Evolutionary conservation across 1,140 invertebrate species (phyloP), one percentile per base, ranked within the genome.

Genomic region (Mesaphorura yosii): DNA sequence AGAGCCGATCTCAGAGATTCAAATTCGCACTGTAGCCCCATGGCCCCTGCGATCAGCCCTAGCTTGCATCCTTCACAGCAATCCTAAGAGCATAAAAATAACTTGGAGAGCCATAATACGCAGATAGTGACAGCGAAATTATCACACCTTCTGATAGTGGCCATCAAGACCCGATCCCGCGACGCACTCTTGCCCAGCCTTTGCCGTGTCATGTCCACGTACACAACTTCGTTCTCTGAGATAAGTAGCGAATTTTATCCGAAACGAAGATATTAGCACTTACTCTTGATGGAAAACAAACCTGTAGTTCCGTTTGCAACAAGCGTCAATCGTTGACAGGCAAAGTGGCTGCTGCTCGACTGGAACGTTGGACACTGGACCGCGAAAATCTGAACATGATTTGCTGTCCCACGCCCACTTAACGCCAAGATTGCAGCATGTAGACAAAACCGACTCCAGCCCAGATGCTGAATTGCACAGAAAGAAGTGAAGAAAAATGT

Each of bases 11-110:
- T 67, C 14, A 59, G 40, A 22, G 54, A 48, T 28, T 71, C 65
- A 23, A 76, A 70, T 1, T 66, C 57, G 50, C 76, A 78, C 34
- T 67, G 68, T 60, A 73, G 67, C 17, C 66, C 70, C 67, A 71
- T 68, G 26, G 70, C 68, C 7, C 70, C 74, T 28, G 70, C 68
- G 17, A 68, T 60, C 3, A 70, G 55, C 61, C 75, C 75, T 19
- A 76, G 61, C 64, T 75, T 75, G 58, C 75, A 78, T 3, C 69
- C 73, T 58, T 77, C 73, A 64, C 76, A 78, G 47, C 76, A 78
- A 50, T 76, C 72, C 58, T 73, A 17, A 15, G 39, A 52, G 50
- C 12, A 39, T 12, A 26, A 31, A 25, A 53, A 50, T 37, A 7
- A 51, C 1, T 47, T 15, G n/a, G 31, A 34, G n/a, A 34, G n/a